A percentile compares a stretch with the other conserved stretches of the same genome.
These are phyloP conservation scores for Synodontis membranacea DNA, from an alignment of 2,113 vertebrate genomes.

Conservation along the genomic window DNA sequence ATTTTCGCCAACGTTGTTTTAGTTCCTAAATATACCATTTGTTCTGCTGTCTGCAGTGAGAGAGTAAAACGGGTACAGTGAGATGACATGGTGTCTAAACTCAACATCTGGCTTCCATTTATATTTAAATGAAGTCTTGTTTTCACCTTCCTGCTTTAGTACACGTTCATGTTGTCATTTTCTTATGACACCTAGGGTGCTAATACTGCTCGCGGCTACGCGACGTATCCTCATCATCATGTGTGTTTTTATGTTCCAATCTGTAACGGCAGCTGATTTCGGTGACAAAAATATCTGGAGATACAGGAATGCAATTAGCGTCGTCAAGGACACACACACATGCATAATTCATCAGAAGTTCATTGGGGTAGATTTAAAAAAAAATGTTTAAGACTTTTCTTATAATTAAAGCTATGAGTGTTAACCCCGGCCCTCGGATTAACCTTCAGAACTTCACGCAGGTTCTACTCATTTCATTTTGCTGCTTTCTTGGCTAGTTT, in stretches of 20 bases:
- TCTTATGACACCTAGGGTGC: background rate
- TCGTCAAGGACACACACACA: background rate
- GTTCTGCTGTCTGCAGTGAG: background rate
- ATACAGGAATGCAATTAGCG: background rate
- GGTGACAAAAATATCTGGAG: background rate
- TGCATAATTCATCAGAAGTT: slow-evolving; percentile 3
- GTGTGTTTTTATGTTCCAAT: background rate
- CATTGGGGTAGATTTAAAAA: background rate
- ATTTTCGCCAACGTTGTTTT: background rate
- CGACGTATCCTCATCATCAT: slow-evolving; percentile 8
- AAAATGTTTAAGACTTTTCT: background rate
- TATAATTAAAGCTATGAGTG: background rate
- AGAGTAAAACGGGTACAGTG: slow-evolving; percentile 9
- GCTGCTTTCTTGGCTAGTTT: slow-evolving; percentile 2
- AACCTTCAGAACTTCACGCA: background rate
- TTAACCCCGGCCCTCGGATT: background rate
- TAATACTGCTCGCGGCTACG: slow-evolving; percentile 14
- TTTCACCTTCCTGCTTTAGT: slow-evolving; percentile 11
- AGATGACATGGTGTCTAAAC: slow-evolving; percentile 19
- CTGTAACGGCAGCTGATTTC: background rate
- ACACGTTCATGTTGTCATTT: slow-evolving; percentile 26
- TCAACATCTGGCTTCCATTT: slow-evolving; percentile 49
- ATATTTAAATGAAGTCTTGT: slow-evolving; percentile 47
- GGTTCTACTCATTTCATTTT: background rate
- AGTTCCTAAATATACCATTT: background rate